Percentiles rank a stretch among this genome's conserved stretches.
These are phyloP conservation scores for Drosophila busckii DNA, from an alignment of 1,140 invertebrate species.

Conservation along the genomic window DNA sequence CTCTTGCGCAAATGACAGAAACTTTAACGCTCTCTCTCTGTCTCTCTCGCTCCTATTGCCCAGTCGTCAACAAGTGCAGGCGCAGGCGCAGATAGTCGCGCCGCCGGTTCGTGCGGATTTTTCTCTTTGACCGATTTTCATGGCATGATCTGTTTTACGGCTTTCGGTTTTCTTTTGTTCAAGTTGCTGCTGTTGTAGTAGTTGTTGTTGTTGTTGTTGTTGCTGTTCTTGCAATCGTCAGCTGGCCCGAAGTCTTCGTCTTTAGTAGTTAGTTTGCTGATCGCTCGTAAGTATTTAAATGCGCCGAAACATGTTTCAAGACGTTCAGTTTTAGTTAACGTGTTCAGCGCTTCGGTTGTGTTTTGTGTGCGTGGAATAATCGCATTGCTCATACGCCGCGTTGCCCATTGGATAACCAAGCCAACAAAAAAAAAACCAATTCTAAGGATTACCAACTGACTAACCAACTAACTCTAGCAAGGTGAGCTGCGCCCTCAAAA, in stretches of 20 bases:
- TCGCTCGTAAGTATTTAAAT: constrained; percentile 56
- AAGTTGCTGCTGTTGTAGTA: constrained; percentile 23
- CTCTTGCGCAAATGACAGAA: constrained; percentile 59
- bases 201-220: constrained; percentile 16
- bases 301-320: constrained; percentile 65
- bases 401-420: constrained; percentile 41
- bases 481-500: constrained; percentile 35
- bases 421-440: constrained; percentile 25
- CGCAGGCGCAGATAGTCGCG: constrained; percentile 20
- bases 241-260: constrained; percentile 3
- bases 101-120: constrained; percentile 57
- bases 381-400: constrained; percentile 40
- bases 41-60: background rate
- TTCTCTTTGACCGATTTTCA: constrained; percentile 73
- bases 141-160: constrained; percentile 75
- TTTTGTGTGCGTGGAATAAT: constrained; percentile 12
- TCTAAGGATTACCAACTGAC: constrained; percentile 45
- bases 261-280: constrained; percentile 2
- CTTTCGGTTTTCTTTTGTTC: constrained; percentile 65
- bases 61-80: constrained; percentile 23
- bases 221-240: constrained; percentile 44
- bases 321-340: constrained; percentile 66
- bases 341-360: constrained; percentile 59
- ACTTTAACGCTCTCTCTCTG: constrained; percentile 1
- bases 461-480: constrained; percentile 31